phyloP scores from a whole-genome alignment of 2,888 invertebrate species.

The Elysia crispata region DNA sequence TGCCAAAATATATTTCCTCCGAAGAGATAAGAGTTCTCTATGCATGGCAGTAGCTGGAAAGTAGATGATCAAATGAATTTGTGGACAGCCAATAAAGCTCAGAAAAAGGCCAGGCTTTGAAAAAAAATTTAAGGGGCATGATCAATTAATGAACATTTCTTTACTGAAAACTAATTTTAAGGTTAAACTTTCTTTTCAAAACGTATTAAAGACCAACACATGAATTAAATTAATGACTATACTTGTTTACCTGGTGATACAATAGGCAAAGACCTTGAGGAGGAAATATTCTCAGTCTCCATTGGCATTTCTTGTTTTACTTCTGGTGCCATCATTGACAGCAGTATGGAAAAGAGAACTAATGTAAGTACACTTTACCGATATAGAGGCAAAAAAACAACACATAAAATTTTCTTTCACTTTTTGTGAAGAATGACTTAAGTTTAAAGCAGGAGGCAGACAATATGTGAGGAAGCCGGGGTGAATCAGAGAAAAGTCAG shows the following conservation, averaged over 20 bases:
- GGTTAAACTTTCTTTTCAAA: no score
- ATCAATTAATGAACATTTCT: no score
- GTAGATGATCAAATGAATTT: no score
- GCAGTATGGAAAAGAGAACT: conserved; percentile 12
- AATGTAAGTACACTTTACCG: not conserved
- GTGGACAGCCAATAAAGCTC: no score
- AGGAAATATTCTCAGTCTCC: conserved; percentile 55
- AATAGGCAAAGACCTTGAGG: conserved; percentile 49
- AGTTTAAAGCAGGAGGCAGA: not conserved
- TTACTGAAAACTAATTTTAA: no score
- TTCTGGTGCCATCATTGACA: conserved; percentile 41
- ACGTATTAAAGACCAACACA: no score
- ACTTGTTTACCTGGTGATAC: conserved; percentile 62
- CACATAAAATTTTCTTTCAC: not conserved
- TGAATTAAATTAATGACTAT: no score
- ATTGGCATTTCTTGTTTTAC: conserved; percentile 54
- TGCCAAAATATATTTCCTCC: no score
- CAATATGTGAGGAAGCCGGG: not conserved
- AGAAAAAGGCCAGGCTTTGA: no score
- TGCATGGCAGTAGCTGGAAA: no score
- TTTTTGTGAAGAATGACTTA: not conserved
- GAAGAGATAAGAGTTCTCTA: no score
- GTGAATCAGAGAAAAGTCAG: not conserved
- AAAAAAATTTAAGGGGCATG: no score
- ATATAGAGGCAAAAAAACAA: not conserved